A percentile compares a stretch with the other conserved stretches of the same genome.
Evolutionary conservation across 1,140 invertebrate species (phyloP).

Genomic region (Wiebesia pumilae): DNA sequence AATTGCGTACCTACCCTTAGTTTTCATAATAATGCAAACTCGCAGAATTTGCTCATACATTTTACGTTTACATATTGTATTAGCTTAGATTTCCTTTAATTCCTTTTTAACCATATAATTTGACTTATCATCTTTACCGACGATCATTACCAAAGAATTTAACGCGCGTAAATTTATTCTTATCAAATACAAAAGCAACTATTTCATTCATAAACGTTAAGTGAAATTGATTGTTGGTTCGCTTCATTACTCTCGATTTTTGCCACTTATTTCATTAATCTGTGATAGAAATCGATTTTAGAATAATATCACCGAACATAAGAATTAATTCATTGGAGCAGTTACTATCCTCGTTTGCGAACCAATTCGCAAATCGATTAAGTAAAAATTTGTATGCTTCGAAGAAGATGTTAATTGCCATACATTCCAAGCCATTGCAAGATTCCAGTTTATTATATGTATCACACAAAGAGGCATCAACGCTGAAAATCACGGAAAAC

Average conservation of each 20-base stretch:
- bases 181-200: neutral
- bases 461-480: neutral
- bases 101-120: neutral
- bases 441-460: too few species aligned
- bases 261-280: neutral
- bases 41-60: neutral
- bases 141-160: neutral
- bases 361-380: neutral
- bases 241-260: conserved; percentile 12
- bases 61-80: neutral
- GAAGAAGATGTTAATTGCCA: neutral
- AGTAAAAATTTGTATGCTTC: neutral
- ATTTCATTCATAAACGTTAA: neutral
- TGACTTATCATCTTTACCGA: neutral
- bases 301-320: neutral
- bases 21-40: neutral
- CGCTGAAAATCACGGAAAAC: neutral
- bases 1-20: neutral
- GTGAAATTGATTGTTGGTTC: neutral
- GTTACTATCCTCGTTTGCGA: neutral
- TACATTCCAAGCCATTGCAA: too few species aligned
- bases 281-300: neutral
- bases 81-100: neutral
- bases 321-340: conserved; percentile 6
- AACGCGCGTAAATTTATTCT: neutral